Base-by-base conservation (phyloP, 1,140 invertebrate species). In the Megathymus violae region DNA sequence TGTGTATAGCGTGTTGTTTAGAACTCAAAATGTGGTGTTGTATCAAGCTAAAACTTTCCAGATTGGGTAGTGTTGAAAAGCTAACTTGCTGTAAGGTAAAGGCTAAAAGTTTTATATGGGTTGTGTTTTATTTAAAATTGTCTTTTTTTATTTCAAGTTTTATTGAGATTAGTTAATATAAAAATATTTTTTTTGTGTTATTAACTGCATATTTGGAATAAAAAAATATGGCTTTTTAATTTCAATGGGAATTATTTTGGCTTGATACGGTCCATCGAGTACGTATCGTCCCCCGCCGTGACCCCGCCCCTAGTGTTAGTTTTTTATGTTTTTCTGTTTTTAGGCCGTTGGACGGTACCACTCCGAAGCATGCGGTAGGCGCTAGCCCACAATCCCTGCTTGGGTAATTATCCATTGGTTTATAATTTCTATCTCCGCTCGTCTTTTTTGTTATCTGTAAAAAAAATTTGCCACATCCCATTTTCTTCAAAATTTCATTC, bases 321-420 rank as follows among this genome's bases (percentile, higher is more conserved):
- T 76, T 59, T 76, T 82, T 87, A 83, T 83, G 76, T 88, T 87
- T 88, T 85, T 91, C 80, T 91, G 79, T 88, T 90, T 88, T 80
- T 91, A 91, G 88, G 87, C 88, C 88, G 69, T 84, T 91, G 81
- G 88, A 91, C 69, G 87, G 84, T 77, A 80, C 83, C 48, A 83
- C 85, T 34, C 84, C 88, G 85, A 91, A 91, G 87, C 88, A 91
- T 89, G 88, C 85, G 60, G 88, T 91, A 88, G 88, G 84, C 67
- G 86, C 82, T 88, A 89, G 86, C 67, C 91, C 89, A 76, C 88
- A 91, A 85, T 62, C 89, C 78, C 78, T 91, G 77, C 88, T 91
- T 84, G 90, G 91, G 90, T 91, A 92, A 91, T 86, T 92, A 91
- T 91, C 61, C 67, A 72, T 78, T 76, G 65, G 67, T 69, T 69